Evolutionary conservation across 2,888 invertebrate species (phyloP).

Genomic region (Cactoblastis cactorum): DNA sequence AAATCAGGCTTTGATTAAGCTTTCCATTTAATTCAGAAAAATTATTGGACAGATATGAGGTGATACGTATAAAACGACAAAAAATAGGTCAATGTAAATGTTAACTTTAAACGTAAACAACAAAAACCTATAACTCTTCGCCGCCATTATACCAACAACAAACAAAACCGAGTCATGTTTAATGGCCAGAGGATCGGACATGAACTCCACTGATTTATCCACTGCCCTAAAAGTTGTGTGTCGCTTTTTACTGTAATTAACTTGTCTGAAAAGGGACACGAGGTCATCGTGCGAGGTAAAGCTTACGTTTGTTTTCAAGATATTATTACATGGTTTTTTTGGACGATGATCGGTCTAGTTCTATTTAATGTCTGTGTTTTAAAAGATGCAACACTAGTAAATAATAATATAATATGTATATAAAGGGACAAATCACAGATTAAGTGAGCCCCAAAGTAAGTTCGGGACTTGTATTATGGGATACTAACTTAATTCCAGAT

Average conservation of each 20-base stretch:
- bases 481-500: too few relatives aligned
- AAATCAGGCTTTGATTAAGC: too few relatives aligned
- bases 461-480: too few relatives aligned
- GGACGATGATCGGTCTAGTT: too few relatives aligned
- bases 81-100: constrained; percentile 1
- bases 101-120: neutral
- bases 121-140: neutral
- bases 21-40: too few relatives aligned
- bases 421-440: too few relatives aligned
- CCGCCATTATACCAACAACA: neutral
- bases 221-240: neutral
- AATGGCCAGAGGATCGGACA: neutral
- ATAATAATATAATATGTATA: too few relatives aligned
- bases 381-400: too few relatives aligned
- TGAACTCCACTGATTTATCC: neutral
- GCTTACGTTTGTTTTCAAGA: neutral
- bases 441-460: too few relatives aligned
- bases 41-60: too few relatives aligned
- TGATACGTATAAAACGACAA: too few relatives aligned
- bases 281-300: neutral
- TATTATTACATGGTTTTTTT: neutral
- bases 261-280: neutral
- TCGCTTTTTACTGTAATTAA: neutral
- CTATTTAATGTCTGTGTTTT: too few relatives aligned
- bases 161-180: constrained; percentile 1